A percentile compares a stretch with the other conserved stretches of the same genome.
Conservation (phyloP, 2,113 vertebrate species). For the Brachirus orientalis region DNA sequence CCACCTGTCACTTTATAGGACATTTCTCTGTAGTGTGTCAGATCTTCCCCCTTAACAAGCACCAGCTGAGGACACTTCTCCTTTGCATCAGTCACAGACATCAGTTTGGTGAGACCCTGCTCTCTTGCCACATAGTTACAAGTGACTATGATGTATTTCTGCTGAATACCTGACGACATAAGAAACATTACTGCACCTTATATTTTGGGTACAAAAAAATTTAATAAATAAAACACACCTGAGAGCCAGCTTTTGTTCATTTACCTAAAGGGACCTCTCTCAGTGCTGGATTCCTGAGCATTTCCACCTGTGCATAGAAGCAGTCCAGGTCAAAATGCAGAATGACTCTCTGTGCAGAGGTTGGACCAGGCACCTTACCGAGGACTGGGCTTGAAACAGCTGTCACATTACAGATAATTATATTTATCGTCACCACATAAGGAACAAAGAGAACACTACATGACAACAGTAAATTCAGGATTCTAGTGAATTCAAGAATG, state of each 20-base stretch:
- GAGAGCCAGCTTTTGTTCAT: not conserved
- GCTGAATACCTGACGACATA: slow-evolving; percentile 84
- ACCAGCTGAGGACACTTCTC: slow-evolving; percentile 89
- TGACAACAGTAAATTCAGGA: too few species aligned
- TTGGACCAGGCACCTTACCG: not conserved
- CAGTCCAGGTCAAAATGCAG: slow-evolving; percentile 92
- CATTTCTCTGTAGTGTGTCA: slow-evolving; percentile 89
- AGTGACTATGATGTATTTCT: slow-evolving; percentile 89
- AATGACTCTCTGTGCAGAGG: slow-evolving; percentile 76
- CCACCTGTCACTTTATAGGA: slow-evolving; percentile 93
- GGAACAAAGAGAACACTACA: too few species aligned
- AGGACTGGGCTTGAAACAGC: slow-evolving; percentile 33
- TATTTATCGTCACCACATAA: too few species aligned
- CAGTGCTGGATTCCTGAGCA: slow-evolving; percentile 88
- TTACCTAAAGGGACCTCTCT: slow-evolving; percentile 89
- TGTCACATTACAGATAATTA: not conserved
- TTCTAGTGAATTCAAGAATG: too few species aligned
- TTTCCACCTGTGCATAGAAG: slow-evolving; percentile 95
- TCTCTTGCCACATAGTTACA: slow-evolving; percentile 92
- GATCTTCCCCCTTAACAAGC: slow-evolving; percentile 91
- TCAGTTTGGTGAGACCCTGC: slow-evolving; percentile 86
- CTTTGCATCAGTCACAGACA: slow-evolving; percentile 85
- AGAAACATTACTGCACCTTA: not conserved
- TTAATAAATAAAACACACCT: not conserved
- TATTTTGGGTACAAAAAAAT: too few species aligned